phyloP scores from a whole-genome alignment of 2,888 invertebrate genomes.

The Heliconius erato region DNA sequence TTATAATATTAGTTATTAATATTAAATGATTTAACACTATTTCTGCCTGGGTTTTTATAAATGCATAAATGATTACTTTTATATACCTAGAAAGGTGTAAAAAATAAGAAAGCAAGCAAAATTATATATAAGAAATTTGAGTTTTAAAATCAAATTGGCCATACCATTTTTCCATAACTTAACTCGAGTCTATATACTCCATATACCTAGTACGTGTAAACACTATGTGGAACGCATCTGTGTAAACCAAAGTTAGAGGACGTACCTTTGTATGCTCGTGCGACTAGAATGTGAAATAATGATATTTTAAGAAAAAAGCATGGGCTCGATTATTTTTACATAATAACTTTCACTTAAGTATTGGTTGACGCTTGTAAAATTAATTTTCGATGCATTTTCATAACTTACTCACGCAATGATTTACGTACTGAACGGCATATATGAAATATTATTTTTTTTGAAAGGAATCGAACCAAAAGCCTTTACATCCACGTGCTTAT shows the following conservation, averaged over 20 bases:
- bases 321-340: not conserved
- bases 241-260: slow-evolving; percentile 68
- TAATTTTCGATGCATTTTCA: not conserved
- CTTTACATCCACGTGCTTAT: too few relatives aligned
- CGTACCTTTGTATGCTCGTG: slow-evolving; percentile 39
- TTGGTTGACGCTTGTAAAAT: not conserved
- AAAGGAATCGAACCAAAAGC: too few relatives aligned
- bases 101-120: not conserved
- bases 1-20: too few relatives aligned
- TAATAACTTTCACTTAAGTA: not conserved
- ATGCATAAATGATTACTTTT: not conserved
- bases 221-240: slow-evolving; percentile 77
- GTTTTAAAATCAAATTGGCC: not conserved
- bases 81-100: not conserved
- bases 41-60: not conserved
- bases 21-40: too few relatives aligned
- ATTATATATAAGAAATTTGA: not conserved
- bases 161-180: not conserved
- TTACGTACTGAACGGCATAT: not conserved
- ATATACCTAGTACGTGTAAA: slow-evolving; percentile 1
- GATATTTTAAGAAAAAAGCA: not conserved
- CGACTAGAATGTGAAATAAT: slow-evolving; percentile 23
- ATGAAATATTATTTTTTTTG: too few relatives aligned
- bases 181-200: not conserved
- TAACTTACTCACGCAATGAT: not conserved